These are phyloP conservation scores for Acanthiza pusilla DNA, from an alignment of 2,797 vertebrate species.

Conservation along the genomic window DNA sequence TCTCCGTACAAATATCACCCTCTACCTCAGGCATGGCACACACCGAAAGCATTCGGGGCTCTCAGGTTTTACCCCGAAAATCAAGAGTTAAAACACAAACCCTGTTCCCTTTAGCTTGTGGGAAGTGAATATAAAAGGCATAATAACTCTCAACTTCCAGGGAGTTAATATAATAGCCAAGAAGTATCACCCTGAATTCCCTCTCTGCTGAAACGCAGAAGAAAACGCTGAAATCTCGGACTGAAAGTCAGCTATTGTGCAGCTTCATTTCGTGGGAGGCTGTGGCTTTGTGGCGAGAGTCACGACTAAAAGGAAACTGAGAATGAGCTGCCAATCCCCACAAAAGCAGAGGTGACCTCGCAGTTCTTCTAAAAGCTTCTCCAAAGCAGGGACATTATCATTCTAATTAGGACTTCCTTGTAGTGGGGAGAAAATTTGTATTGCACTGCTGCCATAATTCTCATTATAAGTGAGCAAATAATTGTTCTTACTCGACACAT, in stretches of 20 bases:
- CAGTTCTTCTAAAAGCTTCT: neutral
- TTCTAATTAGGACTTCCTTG: conserved; percentile 17
- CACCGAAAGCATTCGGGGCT: neutral
- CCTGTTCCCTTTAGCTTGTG: neutral
- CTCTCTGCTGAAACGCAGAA: neutral
- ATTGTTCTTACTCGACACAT: neutral
- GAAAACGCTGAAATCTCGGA: neutral
- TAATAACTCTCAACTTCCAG: neutral
- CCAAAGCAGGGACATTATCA: neutral
- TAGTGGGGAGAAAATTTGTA: neutral
- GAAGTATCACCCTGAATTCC: neutral
- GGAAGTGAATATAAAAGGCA: neutral
- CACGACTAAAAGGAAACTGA: neutral
- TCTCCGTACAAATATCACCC: rapidly evolving
- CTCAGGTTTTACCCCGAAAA: neutral
- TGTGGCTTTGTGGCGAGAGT: neutral
- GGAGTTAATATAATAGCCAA: neutral
- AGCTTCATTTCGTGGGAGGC: neutral
- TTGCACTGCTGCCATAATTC: neutral
- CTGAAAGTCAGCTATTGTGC: neutral
- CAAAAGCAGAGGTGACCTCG: neutral
- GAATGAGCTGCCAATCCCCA: neutral
- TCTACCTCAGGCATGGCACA: neutral
- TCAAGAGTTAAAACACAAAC: neutral
- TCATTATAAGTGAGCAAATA: neutral